These are phyloP conservation scores for Anneissia japonica DNA, from an alignment of 35 echinoderm and acorn worm genomes.

Conservation along the genomic window DNA sequence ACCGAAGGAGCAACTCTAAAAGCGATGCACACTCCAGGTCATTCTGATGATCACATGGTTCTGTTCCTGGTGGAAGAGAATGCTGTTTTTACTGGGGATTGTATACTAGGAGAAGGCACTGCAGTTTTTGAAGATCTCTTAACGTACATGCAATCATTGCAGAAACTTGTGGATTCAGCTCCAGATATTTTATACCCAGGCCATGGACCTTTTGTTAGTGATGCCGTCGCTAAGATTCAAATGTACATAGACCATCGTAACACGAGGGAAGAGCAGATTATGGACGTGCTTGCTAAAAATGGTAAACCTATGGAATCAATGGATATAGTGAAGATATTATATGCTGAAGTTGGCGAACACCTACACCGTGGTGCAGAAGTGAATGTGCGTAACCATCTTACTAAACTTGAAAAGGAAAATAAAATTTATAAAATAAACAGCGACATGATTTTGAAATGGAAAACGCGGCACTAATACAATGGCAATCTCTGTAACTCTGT, in stretches of 20 bases:
- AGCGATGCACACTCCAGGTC: slow-evolving; percentile 72
- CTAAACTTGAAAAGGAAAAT: no score
- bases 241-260: slow-evolving; percentile 90
- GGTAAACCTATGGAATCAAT: slow-evolving; percentile 44
- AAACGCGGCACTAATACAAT: no score
- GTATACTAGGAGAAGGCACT: slow-evolving; percentile 81
- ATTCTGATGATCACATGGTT: slow-evolving; percentile 91
- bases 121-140: slow-evolving; percentile 94
- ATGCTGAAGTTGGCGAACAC: slow-evolving; percentile 5
- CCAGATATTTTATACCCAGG: slow-evolving; percentile 67
- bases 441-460: no score
- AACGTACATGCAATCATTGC: slow-evolving; percentile 87
- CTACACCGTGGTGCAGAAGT: no score
- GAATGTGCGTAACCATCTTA: no score
- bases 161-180: slow-evolving; percentile 44
- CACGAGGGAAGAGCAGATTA: slow-evolving; percentile 75
- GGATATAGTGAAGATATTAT: slow-evolving; percentile 87
- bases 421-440: no score
- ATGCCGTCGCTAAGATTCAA: slow-evolving; percentile 66
- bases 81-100: slow-evolving; percentile 79
- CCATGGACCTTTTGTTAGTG: slow-evolving; percentile 67
- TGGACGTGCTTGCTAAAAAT: slow-evolving; percentile 33
- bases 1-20: slow-evolving; percentile 89
- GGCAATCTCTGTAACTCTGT: no score
- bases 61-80: slow-evolving; percentile 75